Evolutionary conservation across 1,140 invertebrate genomes (phyloP).

Genomic region (Ceratosolen solmsi): DNA sequence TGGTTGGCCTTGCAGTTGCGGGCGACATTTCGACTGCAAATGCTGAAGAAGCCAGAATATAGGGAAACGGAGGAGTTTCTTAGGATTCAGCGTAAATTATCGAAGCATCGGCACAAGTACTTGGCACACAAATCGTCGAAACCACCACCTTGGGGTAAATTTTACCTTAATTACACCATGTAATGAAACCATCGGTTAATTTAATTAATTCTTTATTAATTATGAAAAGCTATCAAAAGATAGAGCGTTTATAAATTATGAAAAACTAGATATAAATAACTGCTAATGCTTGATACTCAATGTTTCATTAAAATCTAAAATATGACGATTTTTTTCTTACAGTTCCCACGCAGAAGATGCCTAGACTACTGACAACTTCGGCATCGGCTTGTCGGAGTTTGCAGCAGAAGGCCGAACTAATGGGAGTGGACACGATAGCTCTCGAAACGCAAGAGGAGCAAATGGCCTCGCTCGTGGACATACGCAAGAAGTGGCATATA

Average conservation of each 20-base stretch:
- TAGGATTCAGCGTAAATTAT: slow-evolving; percentile 84
- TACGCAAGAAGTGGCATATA: slow-evolving; percentile 94
- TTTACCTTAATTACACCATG: background rate
- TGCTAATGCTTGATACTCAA: background rate
- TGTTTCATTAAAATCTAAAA: no score
- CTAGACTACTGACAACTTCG: slow-evolving; percentile 89
- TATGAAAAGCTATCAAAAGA: no score
- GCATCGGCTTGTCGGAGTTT: slow-evolving; percentile 90
- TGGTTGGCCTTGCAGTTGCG: slow-evolving; percentile 91
- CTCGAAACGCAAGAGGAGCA: slow-evolving; percentile 87
- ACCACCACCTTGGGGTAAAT: slow-evolving; percentile 87
- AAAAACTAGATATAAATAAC: background rate
- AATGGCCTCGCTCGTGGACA: slow-evolving; percentile 84
- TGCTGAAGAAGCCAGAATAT: slow-evolving; percentile 73
- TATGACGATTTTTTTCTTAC: slow-evolving; percentile 27
- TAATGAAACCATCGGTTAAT: no score
- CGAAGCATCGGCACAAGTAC: slow-evolving; percentile 85
- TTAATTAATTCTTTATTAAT: no score
- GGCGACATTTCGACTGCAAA: slow-evolving; percentile 79
- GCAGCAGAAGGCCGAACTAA: slow-evolving; percentile 89
- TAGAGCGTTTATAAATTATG: no score
- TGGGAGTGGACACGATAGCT: slow-evolving; percentile 87
- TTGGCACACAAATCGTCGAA: slow-evolving; percentile 82
- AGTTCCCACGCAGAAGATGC: slow-evolving; percentile 96
- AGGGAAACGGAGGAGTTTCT: slow-evolving; percentile 79